Evolutionary conservation across 2,113 vertebrate genomes (phyloP), one percentile per base, ranked within the genome.

Genomic region (Suncus etruscus): DNA sequence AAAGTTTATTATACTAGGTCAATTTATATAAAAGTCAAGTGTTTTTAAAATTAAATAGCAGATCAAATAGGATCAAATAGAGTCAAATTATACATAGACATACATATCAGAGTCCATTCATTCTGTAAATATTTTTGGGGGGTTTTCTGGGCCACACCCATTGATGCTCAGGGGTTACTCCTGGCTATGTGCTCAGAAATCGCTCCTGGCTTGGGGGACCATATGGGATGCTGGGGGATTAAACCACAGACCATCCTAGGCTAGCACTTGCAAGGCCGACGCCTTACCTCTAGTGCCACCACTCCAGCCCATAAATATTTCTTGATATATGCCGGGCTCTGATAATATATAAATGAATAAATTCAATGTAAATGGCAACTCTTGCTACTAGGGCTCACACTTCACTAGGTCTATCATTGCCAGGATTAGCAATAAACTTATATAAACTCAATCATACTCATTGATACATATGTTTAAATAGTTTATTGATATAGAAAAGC

Each of bases 351-450:
- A 31, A 47, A 27, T 18, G 63, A 93, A 89, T 45, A 91, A 81
- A 86, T n/a, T 27, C 72, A 45, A 83, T n/a, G 83, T 80, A 95
- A 94, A 29, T 31, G 32, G 51, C 89, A 78, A 39, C 50, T 45
- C 48, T 29, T 27, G 4, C 50, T 6, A 61, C 18, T 12, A 66
- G 77, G 83, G 51, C 31, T 89, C 61, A 91, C 22, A 83, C 22
- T 96, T 65, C 58, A 61, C 22, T 58, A 77, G 12, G 58, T 69
- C 45, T 80, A 73, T 79, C 16, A 11, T 50, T 66, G 89, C 54
- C 29, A 2, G 15, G 20, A 31, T 87, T 7, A 58, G 51, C 74
- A 72, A 89, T 32, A 91, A 20, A 83, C 72, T 86, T 84, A 87
- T 11, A 79, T 61, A 91, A 89, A 87, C 63, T 11, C 74, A 91